These are phyloP conservation scores for Entelurus aequoreus DNA, from an alignment of 2,113 vertebrate genomes.

Conservation along the genomic window DNA sequence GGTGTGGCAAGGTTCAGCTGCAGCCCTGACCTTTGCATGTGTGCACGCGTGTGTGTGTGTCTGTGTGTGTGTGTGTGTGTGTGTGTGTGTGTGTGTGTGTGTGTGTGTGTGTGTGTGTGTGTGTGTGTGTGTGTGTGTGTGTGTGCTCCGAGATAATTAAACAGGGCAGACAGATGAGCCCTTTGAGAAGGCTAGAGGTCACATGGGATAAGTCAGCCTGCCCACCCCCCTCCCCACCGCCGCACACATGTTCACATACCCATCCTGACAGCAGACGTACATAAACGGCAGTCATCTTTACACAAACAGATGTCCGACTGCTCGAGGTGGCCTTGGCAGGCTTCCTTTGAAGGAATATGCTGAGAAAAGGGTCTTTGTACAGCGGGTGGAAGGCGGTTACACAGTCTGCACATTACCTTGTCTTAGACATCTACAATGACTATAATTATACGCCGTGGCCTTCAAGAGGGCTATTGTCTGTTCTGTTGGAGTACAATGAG, in stretches of 20 bases:
- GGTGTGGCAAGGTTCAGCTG: slow-evolving; percentile 40
- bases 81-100: slow-evolving; percentile 9
- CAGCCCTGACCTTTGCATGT: slow-evolving; percentile 41
- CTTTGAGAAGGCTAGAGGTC: slow-evolving; percentile 37
- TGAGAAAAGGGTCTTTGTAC: slow-evolving; percentile 43
- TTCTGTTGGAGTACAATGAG: slow-evolving; percentile 15
- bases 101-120: neutral
- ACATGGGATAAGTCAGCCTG: slow-evolving; percentile 33
- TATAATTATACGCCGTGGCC: slow-evolving; percentile 50
- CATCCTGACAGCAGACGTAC: slow-evolving; percentile 27
- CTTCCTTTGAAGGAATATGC: slow-evolving; percentile 29
- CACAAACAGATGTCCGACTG: slow-evolving; percentile 48
- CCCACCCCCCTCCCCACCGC: slow-evolving; percentile 2
- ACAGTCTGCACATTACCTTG: slow-evolving; percentile 46
- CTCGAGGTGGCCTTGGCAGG: slow-evolving; percentile 37
- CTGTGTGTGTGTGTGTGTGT: slow-evolving; percentile 8
- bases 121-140: slow-evolving; percentile 17
- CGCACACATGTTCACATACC: slow-evolving; percentile 15
- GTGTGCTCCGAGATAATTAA: slow-evolving; percentile 56
- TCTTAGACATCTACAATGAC: slow-evolving; percentile 62
- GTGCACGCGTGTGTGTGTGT: slow-evolving; percentile 12
- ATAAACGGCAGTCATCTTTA: slow-evolving; percentile 33
- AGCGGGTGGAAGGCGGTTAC: slow-evolving; percentile 31
- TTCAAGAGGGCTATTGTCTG: slow-evolving; percentile 53
- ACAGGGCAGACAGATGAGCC: slow-evolving; percentile 60